Base-by-base conservation (phyloP, 2,113 vertebrate genomes). In the Aix galericulata region DNA sequence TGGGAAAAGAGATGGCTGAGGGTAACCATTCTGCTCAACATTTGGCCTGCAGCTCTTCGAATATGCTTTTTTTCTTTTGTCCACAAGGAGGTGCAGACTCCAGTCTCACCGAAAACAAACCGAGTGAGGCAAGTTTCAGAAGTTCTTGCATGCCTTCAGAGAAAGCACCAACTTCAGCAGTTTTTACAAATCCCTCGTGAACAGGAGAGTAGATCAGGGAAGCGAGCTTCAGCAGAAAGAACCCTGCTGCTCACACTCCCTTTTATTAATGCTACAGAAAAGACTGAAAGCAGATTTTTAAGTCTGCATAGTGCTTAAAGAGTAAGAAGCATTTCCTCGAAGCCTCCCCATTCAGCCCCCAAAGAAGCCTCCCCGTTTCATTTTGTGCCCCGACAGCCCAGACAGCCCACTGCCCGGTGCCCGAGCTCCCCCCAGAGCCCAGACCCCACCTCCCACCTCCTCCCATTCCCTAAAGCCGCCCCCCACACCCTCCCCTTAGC, bases 11-110 rank as follows among this genome's bases (percentile, higher is more conserved):
- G 18, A 42, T 3, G 3, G 8, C 4, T 13, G 11, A 5, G 8
- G 22, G 17, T 6, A 77, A 59, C 2, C 2, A 0, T 8, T 64
- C 53, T 7, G 0, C 27, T n/a, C 14, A 36, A 18, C 4, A 2
- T 10, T 83, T 38, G 34, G 55, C 29, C 34, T 59, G 50, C 0
- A 55, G 31, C 38, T 56, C 48, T 69, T 55, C 42, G 58, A n/a
- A 80, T 10, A 38, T 0, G 1, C 14, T 71, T 55, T 42, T 27
- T 55, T 2, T 2, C 14, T 17, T 62, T 16, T 60, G 59, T 50
- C 42, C 25, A 62, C 20, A 20, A 17, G 0, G 8, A 44, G 1
- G n/a, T 53, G 44, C 38, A 77, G 3, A 42, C 52, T 75, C 17
- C 66, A 50, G 40, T 3, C 31, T 25, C 8, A 12, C 42, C 36